Base-by-base conservation (phyloP, 1,140 invertebrate genomes). In the Papilio polyxenes region DNA sequence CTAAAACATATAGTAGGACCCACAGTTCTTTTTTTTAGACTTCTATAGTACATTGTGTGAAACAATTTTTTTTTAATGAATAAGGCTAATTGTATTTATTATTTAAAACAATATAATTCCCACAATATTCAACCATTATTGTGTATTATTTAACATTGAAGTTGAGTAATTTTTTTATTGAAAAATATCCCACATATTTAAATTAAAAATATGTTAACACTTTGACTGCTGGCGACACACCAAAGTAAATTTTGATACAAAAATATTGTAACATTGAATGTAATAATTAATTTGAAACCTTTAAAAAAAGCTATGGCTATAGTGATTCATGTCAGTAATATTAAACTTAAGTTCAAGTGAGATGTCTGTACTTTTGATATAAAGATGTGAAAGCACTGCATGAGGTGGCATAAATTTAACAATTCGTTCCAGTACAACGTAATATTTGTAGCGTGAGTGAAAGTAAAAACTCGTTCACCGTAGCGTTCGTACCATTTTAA, bases 61-160 rank as follows among this genome's bases (percentile, higher is more conserved):
- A 31, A 65, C 10, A 31, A 31, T 13, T 31, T 37, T 13, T 65
- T 65, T 62, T 31, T 15, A 65, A 13, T 65, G 1, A 65, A 31
- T 31, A 65, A 31, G 62, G 3, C 2, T 65, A 59, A n/a, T 59
- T 59, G 5, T n/a, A n/a, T 59, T 6, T n/a, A n/a, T 59, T 59
- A 59, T 65, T 65, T 65, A 31, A 65, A 65, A 65, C 4, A 65
- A 65, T 65, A 65, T 23, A 31, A 23, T 65, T 65, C 62, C 62
- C 23, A 31, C 1, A 7, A 65, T 31, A 59, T 44, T 44, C 40
- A 53, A 13, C 3, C 10, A 7, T 44, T 44, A 44, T 44, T 44
- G 40, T 44, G 40, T 44, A 7, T 44, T 44, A 23, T 23, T 65
- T 65, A 31, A 65, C 62, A 65, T 65, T 31, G 20, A 65, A 4